Conservation (phyloP, 53 echinoderm and acorn worm species). For the Holothuria leucospilota region DNA sequence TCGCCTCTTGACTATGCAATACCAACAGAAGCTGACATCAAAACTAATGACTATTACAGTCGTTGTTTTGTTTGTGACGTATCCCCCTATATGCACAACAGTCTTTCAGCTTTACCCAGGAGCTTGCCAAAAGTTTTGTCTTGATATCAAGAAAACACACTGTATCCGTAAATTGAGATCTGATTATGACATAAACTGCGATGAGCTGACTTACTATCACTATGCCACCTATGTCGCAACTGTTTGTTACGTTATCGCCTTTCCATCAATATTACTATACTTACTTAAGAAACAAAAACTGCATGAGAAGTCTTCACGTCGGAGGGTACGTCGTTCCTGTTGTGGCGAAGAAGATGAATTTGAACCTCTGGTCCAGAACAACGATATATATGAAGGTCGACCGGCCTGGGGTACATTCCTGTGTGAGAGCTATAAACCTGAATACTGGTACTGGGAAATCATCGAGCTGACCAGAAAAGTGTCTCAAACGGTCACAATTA, state of each 20-base stretch:
- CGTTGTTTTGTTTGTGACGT: background rate
- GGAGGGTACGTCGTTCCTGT: too few species aligned
- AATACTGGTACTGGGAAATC: too few species aligned
- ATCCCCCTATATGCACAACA: slow-evolving; percentile 3
- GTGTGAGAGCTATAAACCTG: slow-evolving; percentile 5
- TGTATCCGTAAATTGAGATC: background rate
- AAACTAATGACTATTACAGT: background rate
- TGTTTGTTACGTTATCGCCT: too few species aligned
- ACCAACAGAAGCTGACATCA: too few species aligned
- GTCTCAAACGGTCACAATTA: background rate
- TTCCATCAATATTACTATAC: too few species aligned
- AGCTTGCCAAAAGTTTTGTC: background rate
- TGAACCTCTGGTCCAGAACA: too few species aligned
- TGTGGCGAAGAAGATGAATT: too few species aligned
- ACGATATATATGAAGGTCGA: too few species aligned
- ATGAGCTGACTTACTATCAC: background rate
- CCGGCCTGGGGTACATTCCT: background rate
- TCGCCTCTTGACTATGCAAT: too few species aligned
- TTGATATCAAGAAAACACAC: background rate
- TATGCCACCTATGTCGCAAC: too few species aligned
- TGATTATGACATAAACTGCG: background rate
- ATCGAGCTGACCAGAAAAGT: background rate
- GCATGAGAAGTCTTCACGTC: too few species aligned
- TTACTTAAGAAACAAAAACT: too few species aligned
- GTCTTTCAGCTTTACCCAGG: background rate